These are phyloP conservation scores for Gonocerus acuteangulatus DNA, from an alignment of 2,888 invertebrate genomes.

Conservation along the genomic window DNA sequence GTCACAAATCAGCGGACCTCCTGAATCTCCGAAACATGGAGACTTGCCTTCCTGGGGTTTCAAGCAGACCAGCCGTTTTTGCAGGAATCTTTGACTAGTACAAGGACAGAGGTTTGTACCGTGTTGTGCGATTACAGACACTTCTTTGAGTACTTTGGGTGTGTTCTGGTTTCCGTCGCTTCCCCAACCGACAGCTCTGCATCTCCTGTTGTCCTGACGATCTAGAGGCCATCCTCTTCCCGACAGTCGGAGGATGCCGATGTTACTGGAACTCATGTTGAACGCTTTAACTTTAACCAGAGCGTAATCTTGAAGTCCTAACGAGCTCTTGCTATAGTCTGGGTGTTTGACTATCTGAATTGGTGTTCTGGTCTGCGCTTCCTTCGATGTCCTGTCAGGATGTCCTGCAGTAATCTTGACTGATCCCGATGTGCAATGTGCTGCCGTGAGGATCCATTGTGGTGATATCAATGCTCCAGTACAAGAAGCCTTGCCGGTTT, in stretches of 20 bases:
- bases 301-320: too few relatives aligned
- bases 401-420: neutral
- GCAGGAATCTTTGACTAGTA: neutral
- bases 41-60: neutral
- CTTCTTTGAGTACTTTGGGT: neutral
- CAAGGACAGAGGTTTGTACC: neutral
- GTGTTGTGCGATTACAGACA: neutral
- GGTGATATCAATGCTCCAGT: neutral
- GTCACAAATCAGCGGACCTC: conserved; percentile 3
- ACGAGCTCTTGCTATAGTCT: too few relatives aligned
- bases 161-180: neutral
- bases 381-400: too few relatives aligned
- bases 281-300: neutral
- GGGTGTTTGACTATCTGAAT: too few relatives aligned
- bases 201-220: neutral
- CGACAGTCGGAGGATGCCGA: neutral
- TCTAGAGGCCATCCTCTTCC: neutral
- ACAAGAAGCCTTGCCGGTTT: neutral
- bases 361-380: too few relatives aligned
- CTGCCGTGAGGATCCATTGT: neutral
- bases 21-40: conserved; percentile 4
- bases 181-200: conserved; percentile 4
- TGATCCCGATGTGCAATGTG: neutral
- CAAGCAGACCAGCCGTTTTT: neutral
- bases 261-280: neutral